Evolutionary conservation across 2,113 vertebrate genomes (phyloP).

Genomic region (Caracal caracal): DNA sequence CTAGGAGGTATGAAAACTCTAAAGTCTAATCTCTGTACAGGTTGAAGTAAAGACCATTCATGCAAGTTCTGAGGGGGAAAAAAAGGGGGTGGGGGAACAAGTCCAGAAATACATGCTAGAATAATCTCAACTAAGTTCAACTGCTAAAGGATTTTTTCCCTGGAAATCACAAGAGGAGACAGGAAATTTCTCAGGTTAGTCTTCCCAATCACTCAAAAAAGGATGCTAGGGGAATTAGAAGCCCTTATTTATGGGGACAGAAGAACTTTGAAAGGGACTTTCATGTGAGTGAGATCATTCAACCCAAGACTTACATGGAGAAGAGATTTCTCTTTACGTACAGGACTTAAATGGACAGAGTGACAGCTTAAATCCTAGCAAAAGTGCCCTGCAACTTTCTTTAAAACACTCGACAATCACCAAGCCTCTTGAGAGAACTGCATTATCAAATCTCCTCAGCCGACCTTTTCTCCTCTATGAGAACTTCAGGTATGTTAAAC

Average conservation of each 20-base stretch:
- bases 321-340: neutral
- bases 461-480: neutral
- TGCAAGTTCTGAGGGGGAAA: neutral
- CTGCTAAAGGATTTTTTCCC: neutral
- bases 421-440: neutral
- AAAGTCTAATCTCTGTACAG: neutral
- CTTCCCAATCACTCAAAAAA: neutral
- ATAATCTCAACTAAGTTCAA: neutral
- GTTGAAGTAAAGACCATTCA: neutral
- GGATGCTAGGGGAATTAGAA: neutral
- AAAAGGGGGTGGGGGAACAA: neutral
- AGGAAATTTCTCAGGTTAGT: neutral
- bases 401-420: neutral
- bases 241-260: neutral
- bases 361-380: neutral
- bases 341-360: neutral
- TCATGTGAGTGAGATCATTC: neutral
- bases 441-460: neutral
- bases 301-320: neutral
- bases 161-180: neutral
- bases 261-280: neutral
- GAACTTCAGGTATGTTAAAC: neutral
- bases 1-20: neutral
- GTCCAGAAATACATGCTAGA: neutral
- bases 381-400: neutral